These are phyloP conservation scores for Falco rusticolus DNA, from an alignment of 2,797 vertebrate genomes.

Conservation along the genomic window DNA sequence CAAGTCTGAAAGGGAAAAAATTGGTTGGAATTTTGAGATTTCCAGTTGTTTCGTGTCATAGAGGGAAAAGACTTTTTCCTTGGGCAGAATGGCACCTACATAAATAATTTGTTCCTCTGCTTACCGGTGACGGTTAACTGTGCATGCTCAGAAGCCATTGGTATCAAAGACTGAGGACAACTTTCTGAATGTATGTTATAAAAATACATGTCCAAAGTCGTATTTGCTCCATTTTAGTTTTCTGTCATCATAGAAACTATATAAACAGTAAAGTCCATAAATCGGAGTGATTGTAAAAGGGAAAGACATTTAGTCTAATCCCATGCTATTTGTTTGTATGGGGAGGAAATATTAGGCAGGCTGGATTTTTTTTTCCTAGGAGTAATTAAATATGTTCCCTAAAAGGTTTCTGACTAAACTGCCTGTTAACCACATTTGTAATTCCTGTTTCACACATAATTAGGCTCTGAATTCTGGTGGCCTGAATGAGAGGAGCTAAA, in stretches of 20 bases:
- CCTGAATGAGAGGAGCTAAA: background rate
- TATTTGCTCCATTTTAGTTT: background rate
- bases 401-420: constrained; percentile 4
- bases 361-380: background rate
- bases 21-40: background rate
- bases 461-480: background rate
- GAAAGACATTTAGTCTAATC: background rate
- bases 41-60: background rate
- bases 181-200: background rate
- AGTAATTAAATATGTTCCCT: background rate
- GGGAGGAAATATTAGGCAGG: background rate
- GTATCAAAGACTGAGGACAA: background rate
- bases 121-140: background rate
- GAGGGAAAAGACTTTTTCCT: background rate
- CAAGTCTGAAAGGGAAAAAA: background rate
- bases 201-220: background rate
- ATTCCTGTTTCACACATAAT: background rate
- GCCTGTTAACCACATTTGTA: background rate
- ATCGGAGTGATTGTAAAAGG: background rate
- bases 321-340: background rate
- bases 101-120: background rate
- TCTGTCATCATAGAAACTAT: background rate
- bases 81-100: background rate
- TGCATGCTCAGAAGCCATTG: background rate
- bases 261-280: constrained; percentile 10